Evolutionary conservation across 1,140 invertebrate species (phyloP).

Genomic region (Cydia fagiglandana): DNA sequence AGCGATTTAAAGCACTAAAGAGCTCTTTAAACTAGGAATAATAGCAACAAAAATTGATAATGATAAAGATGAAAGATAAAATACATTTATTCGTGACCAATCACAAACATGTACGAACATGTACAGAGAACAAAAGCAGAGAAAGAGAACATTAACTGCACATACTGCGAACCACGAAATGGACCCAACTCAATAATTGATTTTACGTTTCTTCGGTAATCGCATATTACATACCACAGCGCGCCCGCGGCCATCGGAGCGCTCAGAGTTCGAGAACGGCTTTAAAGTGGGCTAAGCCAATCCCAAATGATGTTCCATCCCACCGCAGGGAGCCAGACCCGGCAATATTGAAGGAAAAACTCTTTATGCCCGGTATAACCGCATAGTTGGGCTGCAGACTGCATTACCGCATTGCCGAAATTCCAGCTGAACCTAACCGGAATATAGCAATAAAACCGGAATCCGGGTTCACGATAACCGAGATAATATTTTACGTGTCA

Average conservation of each 20-base stretch:
- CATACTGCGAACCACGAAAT: no score
- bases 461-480: background rate
- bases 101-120: no score
- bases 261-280: background rate
- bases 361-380: background rate
- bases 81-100: no score
- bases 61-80: no score
- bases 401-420: background rate
- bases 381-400: background rate
- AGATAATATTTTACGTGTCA: background rate
- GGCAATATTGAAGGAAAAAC: conserved; percentile 7
- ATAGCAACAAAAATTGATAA: no score
- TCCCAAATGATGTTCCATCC: conserved; percentile 28
- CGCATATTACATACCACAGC: background rate
- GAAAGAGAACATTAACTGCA: no score
- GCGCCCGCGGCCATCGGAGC: background rate
- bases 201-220: background rate
- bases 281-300: conserved; percentile 23
- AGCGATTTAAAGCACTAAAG: no score
- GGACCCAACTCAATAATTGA: no score
- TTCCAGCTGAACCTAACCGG: background rate
- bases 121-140: no score
- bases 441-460: background rate
- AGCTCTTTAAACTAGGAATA: no score
- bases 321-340: background rate